Conservation (phyloP, 2,797 vertebrate species). For the Lagorchestes hirsutus region DNA sequence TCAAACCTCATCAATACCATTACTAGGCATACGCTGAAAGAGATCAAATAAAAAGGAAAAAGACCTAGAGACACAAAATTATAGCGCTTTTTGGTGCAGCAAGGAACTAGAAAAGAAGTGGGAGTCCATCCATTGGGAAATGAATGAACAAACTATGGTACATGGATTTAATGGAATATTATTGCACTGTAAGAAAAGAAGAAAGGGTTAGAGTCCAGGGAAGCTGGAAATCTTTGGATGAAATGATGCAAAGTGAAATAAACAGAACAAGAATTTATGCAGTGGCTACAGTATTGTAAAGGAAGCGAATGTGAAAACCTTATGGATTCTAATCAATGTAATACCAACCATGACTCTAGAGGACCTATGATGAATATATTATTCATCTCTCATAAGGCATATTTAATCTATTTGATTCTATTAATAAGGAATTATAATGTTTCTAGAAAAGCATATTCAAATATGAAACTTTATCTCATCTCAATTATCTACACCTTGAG, state of each 20-base stretch:
- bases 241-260: not conserved
- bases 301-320: not conserved
- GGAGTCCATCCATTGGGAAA: constrained; percentile 15
- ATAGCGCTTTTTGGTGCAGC: not conserved
- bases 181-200: constrained; percentile 17
- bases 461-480: not conserved
- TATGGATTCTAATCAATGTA: not conserved
- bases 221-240: not conserved
- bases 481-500: not conserved
- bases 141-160: constrained; percentile 23
- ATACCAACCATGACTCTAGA: not conserved
- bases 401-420: not conserved
- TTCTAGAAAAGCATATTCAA: not conserved
- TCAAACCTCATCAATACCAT: not conserved
- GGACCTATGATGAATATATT: not conserved
- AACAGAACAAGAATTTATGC: not conserved
- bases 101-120: constrained; percentile 27
- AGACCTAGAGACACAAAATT: constrained; percentile 29
- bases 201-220: not conserved
- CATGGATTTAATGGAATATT: not conserved
- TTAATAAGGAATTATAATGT: not conserved
- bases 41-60: constrained; percentile 44
- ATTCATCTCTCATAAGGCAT: not conserved
- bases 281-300: not conserved
- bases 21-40: not conserved